A percentile compares a stretch with the other conserved stretches of the same genome.
These are phyloP conservation scores for Petrolisthes manimaculis DNA, from an alignment of 2,888 invertebrate species.

Conservation along the genomic window DNA sequence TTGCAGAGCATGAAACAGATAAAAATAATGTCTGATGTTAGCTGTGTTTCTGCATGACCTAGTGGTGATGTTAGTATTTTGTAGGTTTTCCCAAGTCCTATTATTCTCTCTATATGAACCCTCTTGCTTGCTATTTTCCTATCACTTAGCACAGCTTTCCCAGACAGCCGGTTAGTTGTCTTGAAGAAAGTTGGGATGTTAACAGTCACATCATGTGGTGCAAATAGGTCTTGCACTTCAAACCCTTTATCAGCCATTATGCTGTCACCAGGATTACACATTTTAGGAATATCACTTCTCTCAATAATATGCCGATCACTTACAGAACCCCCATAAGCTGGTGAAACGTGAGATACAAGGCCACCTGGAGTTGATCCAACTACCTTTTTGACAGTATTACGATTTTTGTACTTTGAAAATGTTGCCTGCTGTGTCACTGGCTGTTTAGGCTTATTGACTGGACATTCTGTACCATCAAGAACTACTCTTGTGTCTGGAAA, in stretches of 20 bases:
- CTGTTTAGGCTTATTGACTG: not conserved
- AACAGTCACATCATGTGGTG: not conserved
- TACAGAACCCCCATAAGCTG: constrained; percentile 6
- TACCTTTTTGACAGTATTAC: not conserved
- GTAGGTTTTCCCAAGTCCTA: not conserved
- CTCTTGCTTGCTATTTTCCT: not conserved
- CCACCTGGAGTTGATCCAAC: constrained; percentile 15
- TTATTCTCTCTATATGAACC: not conserved
- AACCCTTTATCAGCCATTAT: not conserved
- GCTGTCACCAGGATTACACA: not conserved
- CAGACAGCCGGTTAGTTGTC: not conserved
- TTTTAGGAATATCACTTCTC: not conserved
- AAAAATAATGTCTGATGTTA: not conserved
- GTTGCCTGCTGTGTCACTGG: constrained; percentile 11
- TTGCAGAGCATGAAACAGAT: not conserved
- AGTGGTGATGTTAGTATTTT: not conserved
- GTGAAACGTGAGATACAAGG: constrained; percentile 11
- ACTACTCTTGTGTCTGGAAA: constrained; percentile 8
- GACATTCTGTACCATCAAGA: not conserved
- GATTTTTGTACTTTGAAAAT: not conserved
- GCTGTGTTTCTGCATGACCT: not conserved
- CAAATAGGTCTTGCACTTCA: not conserved
- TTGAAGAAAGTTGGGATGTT: not conserved
- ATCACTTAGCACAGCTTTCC: not conserved
- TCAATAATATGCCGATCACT: constrained; percentile 4